These are phyloP conservation scores for Ciconia stormi DNA, from an alignment of 2,113 vertebrate genomes.

Conservation along the genomic window DNA sequence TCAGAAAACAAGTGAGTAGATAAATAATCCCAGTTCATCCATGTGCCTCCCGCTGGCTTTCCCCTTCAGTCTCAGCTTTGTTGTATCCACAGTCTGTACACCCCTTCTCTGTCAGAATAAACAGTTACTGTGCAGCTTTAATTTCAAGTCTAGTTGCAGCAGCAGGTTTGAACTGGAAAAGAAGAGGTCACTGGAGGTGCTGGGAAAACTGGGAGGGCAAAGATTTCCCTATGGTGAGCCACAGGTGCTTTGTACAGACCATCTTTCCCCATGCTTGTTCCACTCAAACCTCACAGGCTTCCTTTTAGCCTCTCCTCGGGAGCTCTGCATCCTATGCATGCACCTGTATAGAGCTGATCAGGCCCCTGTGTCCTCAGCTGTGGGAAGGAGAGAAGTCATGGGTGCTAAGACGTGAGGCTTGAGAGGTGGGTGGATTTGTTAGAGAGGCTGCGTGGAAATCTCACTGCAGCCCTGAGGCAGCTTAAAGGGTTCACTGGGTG, in stretches of 20 bases:
- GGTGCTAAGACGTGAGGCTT: background rate
- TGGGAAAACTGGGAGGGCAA: background rate
- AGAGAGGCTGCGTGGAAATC: background rate
- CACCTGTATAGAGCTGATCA: background rate
- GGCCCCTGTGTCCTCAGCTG: background rate
- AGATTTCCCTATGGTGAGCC: background rate
- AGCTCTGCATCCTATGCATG: fast-evolving
- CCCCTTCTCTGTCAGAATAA: background rate
- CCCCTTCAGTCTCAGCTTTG: background rate
- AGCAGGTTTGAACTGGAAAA: background rate
- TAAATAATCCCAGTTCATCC: background rate
- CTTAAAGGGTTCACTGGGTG: background rate
- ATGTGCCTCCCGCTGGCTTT: background rate
- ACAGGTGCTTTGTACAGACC: background rate
- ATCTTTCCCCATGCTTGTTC: background rate
- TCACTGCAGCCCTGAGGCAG: background rate
- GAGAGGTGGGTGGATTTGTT: background rate
- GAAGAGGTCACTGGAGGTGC: background rate
- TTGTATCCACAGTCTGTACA: background rate
- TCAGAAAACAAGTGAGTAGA: background rate
- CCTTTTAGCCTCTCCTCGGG: background rate
- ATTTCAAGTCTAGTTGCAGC: background rate
- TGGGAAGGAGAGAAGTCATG: background rate
- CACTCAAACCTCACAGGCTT: background rate
- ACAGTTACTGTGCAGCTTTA: background rate